Conservation (phyloP, 1,140 invertebrate genomes). For the Brachionus plicatilis region DNA sequence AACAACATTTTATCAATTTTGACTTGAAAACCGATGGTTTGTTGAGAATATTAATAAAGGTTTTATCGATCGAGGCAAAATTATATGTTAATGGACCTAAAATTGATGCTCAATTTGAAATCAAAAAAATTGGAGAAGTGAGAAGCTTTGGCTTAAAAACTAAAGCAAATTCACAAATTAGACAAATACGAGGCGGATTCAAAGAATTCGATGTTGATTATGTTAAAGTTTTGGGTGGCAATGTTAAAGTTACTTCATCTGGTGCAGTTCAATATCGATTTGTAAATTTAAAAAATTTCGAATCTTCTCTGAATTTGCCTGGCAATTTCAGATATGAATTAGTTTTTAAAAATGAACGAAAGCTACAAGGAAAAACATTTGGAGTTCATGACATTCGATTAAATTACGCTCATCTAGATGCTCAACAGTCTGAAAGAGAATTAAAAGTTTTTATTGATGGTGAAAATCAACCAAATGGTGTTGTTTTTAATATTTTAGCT, state of each 20-base stretch:
- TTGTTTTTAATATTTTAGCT: not conserved
- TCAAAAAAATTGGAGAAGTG: constrained; percentile 29
- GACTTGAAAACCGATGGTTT: constrained; percentile 2
- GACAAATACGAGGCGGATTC: not conserved
- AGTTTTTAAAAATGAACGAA: not conserved
- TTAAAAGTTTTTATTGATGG: not conserved
- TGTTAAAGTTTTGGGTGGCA: not conserved
- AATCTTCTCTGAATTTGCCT: not conserved
- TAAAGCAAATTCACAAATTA: not conserved
- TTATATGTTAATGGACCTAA: not conserved
- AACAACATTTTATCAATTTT: not conserved
- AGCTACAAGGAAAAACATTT: not conserved
- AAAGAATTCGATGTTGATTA: constrained; percentile 36
- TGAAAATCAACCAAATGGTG: not conserved
- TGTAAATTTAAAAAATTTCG: constrained; percentile 23
- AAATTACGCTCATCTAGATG: constrained; percentile 23
- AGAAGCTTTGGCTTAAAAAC: not conserved
- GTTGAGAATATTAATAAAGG: not conserved
- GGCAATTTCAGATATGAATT: not conserved
- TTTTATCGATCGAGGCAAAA: not conserved
- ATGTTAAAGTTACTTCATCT: not conserved
- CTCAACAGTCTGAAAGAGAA: not conserved
- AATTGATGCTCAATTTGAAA: constrained; percentile 9
- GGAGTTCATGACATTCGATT: not conserved
- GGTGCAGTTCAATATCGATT: not conserved